Evolutionary conservation across 2,113 vertebrate species (phyloP).

Genomic region (Lepus timidus): DNA sequence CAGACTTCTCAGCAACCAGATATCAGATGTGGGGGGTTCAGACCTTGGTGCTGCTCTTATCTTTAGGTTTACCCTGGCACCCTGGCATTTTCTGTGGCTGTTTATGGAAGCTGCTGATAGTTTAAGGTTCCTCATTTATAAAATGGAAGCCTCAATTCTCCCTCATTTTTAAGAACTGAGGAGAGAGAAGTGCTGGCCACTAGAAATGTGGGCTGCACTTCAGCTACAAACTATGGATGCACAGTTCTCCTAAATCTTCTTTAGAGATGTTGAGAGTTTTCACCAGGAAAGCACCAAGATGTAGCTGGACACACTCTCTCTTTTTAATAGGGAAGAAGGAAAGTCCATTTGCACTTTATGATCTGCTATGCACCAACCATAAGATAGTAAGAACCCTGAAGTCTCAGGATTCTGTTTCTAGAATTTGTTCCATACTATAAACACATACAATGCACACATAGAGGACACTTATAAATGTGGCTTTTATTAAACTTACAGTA

Average conservation of each 20-base stretch:
- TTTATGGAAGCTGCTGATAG: conserved; percentile 9
- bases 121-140: conserved; percentile 36
- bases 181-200: neutral
- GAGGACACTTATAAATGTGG: conserved; percentile 31
- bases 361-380: neutral
- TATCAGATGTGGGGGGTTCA: neutral
- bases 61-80: neutral
- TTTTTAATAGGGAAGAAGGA: neutral
- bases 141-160: conserved; percentile 23
- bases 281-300: conserved; percentile 3
- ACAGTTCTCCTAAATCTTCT: neutral
- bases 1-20: neutral
- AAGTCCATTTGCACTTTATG: neutral
- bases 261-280: conserved; percentile 1
- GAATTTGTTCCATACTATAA: conserved; percentile 7
- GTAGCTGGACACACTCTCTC: neutral
- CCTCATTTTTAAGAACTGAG: neutral
- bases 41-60: conserved; percentile 41
- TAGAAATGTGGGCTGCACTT: neutral
- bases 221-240: neutral
- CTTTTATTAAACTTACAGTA: conserved; percentile 50
- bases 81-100: conserved; percentile 14
- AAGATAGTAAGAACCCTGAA: neutral
- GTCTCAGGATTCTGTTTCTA: neutral
- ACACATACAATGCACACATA: neutral